phyloP scores from a whole-genome alignment of 2,888 invertebrate species.

The Calliopum simillimum region DNA sequence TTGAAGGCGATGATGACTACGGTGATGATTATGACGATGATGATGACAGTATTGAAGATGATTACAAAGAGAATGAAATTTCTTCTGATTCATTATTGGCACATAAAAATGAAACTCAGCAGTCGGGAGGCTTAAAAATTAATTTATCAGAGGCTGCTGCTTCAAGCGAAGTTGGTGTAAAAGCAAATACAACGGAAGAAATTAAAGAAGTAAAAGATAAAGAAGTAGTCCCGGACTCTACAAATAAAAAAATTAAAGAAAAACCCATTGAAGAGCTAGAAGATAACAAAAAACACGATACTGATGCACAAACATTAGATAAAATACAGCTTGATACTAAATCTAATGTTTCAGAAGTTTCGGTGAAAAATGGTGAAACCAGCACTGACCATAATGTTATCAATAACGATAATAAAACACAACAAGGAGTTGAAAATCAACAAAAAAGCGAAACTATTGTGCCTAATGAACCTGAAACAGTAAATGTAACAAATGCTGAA shows the following conservation, averaged over 20 bases:
- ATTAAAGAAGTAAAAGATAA: not conserved
- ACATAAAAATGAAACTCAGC: not conserved
- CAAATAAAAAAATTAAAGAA: too few relatives aligned
- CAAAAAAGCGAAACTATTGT: not conserved
- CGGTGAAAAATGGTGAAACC: too few relatives aligned
- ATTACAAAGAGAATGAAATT: not conserved
- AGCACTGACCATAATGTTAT: too few relatives aligned
- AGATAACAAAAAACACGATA: not conserved
- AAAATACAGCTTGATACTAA: too few relatives aligned
- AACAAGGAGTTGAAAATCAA: too few relatives aligned
- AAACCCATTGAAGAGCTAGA: not conserved
- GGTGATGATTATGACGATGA: conserved; percentile 9
- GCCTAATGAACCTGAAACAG: not conserved
- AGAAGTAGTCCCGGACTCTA: conserved; percentile 1
- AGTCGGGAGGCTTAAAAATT: conserved; percentile 11
- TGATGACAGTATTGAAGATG: conserved; percentile 17
- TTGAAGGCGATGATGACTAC: not conserved
- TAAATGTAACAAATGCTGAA: not conserved
- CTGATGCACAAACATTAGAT: too few relatives aligned
- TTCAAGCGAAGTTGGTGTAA: not conserved
- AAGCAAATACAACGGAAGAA: not conserved
- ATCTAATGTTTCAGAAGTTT: too few relatives aligned
- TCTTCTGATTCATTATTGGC: too few relatives aligned
- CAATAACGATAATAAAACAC: too few relatives aligned
- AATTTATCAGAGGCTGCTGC: conserved; percentile 16